phyloP scores from a whole-genome alignment of 2,888 invertebrate genomes.

The Ligdia adustata region DNA sequence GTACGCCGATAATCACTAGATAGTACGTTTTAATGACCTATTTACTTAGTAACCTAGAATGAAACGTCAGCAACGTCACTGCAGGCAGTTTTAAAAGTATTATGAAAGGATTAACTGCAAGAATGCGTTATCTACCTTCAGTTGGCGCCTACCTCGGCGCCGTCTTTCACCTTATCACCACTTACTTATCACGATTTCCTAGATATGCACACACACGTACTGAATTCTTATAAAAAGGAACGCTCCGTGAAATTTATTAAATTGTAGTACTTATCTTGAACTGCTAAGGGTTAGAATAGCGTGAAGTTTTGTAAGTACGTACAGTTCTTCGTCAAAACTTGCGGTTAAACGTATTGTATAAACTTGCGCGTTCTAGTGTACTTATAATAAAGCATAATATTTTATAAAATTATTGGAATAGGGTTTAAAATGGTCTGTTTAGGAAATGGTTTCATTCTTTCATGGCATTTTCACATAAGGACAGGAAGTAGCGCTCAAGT shows the following conservation, averaged over 20 bases:
- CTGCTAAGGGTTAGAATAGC: constrained; percentile 10
- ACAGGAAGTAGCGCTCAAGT: constrained; percentile 24
- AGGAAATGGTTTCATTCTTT: neutral
- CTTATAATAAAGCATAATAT: too few species aligned
- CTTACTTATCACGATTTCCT: constrained; percentile 59
- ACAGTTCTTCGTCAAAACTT: too few species aligned
- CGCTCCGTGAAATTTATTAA: constrained; percentile 8
- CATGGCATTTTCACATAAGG: constrained; percentile 15
- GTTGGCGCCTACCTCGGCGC: constrained; percentile 50
- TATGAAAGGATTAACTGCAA: constrained; percentile 39
- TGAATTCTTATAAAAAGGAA: constrained; percentile 28
- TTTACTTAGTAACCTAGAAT: constrained; percentile 13
- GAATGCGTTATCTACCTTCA: constrained; percentile 40
- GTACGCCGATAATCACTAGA: neutral
- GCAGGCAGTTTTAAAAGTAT: constrained; percentile 24
- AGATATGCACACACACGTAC: constrained; percentile 43
- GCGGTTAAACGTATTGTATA: too few species aligned
- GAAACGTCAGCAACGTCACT: too few species aligned
- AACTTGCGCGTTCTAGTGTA: neutral
- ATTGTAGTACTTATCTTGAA: constrained; percentile 12
- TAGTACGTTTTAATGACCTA: constrained; percentile 7
- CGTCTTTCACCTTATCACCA: constrained; percentile 35
- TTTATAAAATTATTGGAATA: constrained; percentile 2
- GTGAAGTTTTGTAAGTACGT: constrained; percentile 1
- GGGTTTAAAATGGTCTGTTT: constrained; percentile 9